A percentile compares a stretch with the other conserved stretches of the same genome.
Evolutionary conservation across 1,140 invertebrate species (phyloP).

Genomic region (Steinernema feltiae): DNA sequence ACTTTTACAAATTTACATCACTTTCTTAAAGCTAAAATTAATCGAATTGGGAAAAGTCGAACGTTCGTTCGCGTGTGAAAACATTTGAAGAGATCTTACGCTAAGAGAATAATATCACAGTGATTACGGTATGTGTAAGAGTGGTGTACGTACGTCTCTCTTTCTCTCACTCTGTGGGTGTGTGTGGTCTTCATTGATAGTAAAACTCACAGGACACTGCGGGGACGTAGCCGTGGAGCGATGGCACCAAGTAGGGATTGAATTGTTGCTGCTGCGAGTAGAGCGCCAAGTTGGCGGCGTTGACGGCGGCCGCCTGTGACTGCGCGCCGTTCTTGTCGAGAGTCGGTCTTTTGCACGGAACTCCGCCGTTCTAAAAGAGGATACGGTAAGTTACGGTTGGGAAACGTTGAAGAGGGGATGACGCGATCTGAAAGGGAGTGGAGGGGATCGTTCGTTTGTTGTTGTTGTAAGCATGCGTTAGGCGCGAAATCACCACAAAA

Average conservation of each 20-base stretch:
- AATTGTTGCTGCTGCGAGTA: conserved; percentile 24
- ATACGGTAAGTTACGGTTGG: neutral
- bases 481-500: neutral
- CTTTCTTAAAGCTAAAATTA: neutral
- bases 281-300: conserved; percentile 15
- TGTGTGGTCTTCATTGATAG: conserved; percentile 12
- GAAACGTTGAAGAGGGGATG: no score
- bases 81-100: neutral
- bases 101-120: conserved; percentile 16
- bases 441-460: neutral
- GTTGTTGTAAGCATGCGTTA: neutral
- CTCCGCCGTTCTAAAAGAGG: conserved; percentile 18
- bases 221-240: conserved; percentile 41
- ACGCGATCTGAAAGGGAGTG: conserved; percentile 13
- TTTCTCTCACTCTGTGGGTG: neutral
- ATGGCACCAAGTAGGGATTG: conserved; percentile 41
- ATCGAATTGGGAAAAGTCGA: neutral
- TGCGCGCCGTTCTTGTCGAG: conserved; percentile 43
- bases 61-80: no score
- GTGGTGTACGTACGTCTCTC: neutral
- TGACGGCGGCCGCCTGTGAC: conserved; percentile 19
- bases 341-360: conserved; percentile 36
- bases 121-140: neutral
- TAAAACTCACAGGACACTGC: conserved; percentile 45
- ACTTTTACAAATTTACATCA: neutral